Percentiles rank a stretch among this genome's conserved stretches.
These are phyloP conservation scores for Tautogolabrus adspersus DNA, from an alignment of 2,113 vertebrate genomes.

Conservation along the genomic window DNA sequence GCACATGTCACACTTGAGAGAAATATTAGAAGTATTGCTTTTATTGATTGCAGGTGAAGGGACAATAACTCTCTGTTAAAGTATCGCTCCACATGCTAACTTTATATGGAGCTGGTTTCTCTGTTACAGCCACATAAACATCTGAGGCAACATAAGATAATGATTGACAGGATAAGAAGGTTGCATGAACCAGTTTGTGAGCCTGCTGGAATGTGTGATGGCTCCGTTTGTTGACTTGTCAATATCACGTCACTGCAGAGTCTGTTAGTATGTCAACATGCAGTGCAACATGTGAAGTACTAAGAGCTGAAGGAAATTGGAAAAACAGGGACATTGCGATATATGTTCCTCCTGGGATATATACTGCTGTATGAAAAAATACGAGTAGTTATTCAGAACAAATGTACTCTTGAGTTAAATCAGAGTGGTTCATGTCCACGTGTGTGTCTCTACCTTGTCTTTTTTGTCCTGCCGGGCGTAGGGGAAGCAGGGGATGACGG, in stretches of 20 bases:
- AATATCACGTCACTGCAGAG: background rate
- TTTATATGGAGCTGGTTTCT: background rate
- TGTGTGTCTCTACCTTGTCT: constrained; percentile 74
- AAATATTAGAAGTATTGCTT: too few species aligned
- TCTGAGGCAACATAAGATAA: constrained; percentile 35
- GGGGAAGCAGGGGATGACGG: constrained; percentile 85
- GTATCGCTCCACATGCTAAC: too few species aligned
- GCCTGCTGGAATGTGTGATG: background rate
- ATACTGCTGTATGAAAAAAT: too few species aligned
- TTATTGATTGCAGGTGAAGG: too few species aligned
- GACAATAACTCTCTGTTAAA: too few species aligned
- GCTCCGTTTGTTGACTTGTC: background rate
- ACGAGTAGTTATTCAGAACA: too few species aligned
- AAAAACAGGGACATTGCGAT: too few species aligned
- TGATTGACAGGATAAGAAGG: constrained; percentile 47
- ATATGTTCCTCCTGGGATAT: too few species aligned
- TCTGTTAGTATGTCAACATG: background rate
- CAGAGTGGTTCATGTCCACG: too few species aligned
- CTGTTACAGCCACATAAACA: background rate
- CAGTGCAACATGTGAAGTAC: accelerated
- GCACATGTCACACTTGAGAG: background rate
- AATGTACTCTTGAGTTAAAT: too few species aligned
- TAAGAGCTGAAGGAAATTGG: too few species aligned
- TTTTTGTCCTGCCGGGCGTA: constrained; percentile 86
- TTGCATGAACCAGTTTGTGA: background rate